Conservation (phyloP, 2,888 invertebrate genomes). For the Leptogaster cylindrica region DNA sequence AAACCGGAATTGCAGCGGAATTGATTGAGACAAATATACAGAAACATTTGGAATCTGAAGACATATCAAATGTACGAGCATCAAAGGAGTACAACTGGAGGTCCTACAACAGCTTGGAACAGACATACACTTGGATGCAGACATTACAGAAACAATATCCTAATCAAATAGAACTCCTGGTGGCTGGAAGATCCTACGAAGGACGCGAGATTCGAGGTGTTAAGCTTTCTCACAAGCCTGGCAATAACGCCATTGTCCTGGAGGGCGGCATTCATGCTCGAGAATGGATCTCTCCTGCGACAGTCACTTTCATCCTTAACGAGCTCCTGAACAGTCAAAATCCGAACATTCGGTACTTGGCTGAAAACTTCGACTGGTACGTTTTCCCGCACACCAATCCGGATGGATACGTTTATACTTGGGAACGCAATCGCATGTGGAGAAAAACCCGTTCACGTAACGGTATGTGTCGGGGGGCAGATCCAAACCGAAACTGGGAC, state of each 20-base stretch:
- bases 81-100: conserved; percentile 53
- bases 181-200: conserved; percentile 64
- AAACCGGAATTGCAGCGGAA: conserved; percentile 5
- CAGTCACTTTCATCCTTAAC: conserved; percentile 68
- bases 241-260: conserved; percentile 66
- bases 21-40: conserved; percentile 39
- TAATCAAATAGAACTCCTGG: conserved; percentile 63
- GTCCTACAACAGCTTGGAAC: conserved; percentile 55
- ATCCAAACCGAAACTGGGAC: conserved; percentile 72
- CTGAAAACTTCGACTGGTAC: conserved; percentile 73
- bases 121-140: conserved; percentile 67
- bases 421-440: conserved; percentile 70
- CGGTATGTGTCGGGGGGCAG: conserved; percentile 65
- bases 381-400: conserved; percentile 77
- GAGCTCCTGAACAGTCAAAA: conserved; percentile 67
- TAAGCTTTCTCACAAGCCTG: conserved; percentile 59
- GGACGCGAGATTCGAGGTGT: conserved; percentile 61
- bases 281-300: conserved; percentile 77
- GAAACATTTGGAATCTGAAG: conserved; percentile 24
- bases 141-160: conserved; percentile 63
- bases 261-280: conserved; percentile 74
- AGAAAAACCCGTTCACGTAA: conserved; percentile 67
- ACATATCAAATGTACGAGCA: neutral
- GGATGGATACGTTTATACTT: conserved; percentile 76
- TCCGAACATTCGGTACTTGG: conserved; percentile 62